Evolutionary conservation across 2,113 vertebrate genomes (phyloP), one percentile per base, ranked within the genome.

Genomic region (Cottus gobio): DNA sequence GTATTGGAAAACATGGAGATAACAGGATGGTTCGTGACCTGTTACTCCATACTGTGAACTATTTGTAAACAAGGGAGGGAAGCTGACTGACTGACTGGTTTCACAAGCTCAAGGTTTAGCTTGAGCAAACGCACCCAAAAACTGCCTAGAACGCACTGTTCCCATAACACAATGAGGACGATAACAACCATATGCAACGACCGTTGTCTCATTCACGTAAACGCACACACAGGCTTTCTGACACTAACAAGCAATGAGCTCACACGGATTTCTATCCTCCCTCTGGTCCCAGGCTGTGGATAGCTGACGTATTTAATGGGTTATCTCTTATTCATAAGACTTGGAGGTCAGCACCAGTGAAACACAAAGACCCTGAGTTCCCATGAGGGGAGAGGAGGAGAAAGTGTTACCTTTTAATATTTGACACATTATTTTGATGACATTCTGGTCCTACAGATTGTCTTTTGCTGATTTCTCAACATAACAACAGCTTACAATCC

Each of bases 311-410:
- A 69, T 84, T 78, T 83, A 81, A 62, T 66, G 74, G 62, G 50
- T 78, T 79, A 91, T 93, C 68, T 87, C 79, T 90, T 91, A 90
- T 89, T 93, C 70, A 87, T 89, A 66, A 84, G 73, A 75, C 31
- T 80, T 64, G 22, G 80, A 85, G 82, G 77, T 87, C 86, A 77
- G 18, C 36, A 7, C 44, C 39, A 54, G 39, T 67, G 64, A 77
- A 79, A 74, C 67, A 63, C 58, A 61, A 57, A 70, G 42, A 39
- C 30, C 72, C 7, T 28, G 1, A 44, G 37, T 54, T 28, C 50
- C 58, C 44, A 48, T 10, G 46, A 52, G 3, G 37, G 44, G 16
- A 72, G 26, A 31, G 9, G 24, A 28, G 65, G 48, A 16, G 7
- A 13, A 30, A 60, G 58, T 31, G 64, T 64, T n/a, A 4, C 15